Percentiles rank a stretch among this genome's conserved stretches.
These are phyloP conservation scores for Larimichthys crocea DNA, from an alignment of 2,113 vertebrate genomes.

Conservation along the genomic window DNA sequence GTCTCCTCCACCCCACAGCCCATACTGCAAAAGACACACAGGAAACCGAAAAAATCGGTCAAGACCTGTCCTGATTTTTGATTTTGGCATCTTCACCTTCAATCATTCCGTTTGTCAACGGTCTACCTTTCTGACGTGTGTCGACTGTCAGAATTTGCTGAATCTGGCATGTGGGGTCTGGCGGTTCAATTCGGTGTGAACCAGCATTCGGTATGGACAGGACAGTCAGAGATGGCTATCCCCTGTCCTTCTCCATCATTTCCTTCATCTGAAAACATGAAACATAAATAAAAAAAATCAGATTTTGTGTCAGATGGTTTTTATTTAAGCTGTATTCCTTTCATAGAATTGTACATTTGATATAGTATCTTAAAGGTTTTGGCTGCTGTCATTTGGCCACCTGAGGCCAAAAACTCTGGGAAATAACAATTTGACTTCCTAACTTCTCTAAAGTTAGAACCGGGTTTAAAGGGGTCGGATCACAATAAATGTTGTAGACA, in stretches of 20 bases:
- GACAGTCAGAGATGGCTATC: slow-evolving; percentile 80
- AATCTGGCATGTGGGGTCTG: slow-evolving; percentile 74
- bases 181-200: slow-evolving; percentile 84
- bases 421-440: too few relatives aligned
- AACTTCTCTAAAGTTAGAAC: too few relatives aligned
- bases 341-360: not conserved
- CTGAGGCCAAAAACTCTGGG: too few relatives aligned
- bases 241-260: slow-evolving; percentile 80
- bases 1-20: slow-evolving; percentile 80
- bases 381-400: too few relatives aligned
- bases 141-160: slow-evolving; percentile 23
- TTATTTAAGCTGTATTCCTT: not conserved
- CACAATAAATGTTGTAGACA: too few relatives aligned
- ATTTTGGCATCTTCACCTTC: not conserved
- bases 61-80: not conserved
- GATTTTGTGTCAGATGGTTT: not conserved
- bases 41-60: not conserved
- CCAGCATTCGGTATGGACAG: slow-evolving; percentile 78
- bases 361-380: too few relatives aligned
- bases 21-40: slow-evolving; percentile 60
- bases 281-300: not conserved
- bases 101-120: not conserved
- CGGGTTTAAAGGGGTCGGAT: too few relatives aligned
- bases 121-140: slow-evolving; percentile 36
- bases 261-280: slow-evolving; percentile 75